Percentiles rank a stretch among this genome's conserved stretches.
phyloP scores from a whole-genome alignment of 2,113 vertebrate genomes.

The Pachycephala philippinensis region DNA sequence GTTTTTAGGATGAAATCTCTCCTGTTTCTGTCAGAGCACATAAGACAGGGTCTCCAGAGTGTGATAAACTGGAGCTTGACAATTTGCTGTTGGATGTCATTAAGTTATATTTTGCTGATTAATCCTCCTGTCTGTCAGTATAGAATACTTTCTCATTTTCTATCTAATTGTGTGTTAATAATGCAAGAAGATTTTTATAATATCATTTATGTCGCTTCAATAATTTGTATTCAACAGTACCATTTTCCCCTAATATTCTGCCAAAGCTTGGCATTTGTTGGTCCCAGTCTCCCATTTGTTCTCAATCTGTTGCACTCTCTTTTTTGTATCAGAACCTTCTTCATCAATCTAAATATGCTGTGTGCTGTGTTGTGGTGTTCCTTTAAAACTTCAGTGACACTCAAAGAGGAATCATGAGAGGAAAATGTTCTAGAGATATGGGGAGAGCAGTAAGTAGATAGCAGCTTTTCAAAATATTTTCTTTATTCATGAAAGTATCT shows the following conservation, averaged over 20 bases:
- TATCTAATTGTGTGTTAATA: neutral
- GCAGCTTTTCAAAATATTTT: neutral
- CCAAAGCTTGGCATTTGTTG: neutral
- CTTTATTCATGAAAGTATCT: neutral
- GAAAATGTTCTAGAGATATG: neutral
- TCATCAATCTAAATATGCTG: neutral
- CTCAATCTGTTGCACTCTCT: neutral
- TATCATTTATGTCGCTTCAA: neutral
- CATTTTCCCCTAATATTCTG: neutral
- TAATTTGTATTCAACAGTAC: neutral
- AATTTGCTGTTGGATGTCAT: neutral
- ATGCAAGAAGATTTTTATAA: neutral
- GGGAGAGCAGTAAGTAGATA: neutral
- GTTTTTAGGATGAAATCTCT: neutral
- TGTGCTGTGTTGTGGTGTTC: neutral
- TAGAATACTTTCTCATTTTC: neutral
- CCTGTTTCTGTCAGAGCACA: neutral
- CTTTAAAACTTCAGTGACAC: neutral
- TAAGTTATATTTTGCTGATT: neutral
- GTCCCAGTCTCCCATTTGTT: neutral
- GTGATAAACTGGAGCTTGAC: neutral
- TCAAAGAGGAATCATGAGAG: neutral
- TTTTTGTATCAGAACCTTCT: neutral
- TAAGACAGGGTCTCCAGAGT: neutral
- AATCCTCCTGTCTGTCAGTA: neutral